These are phyloP conservation scores for Macrotrachela quadricornifera DNA, from an alignment of 1,140 invertebrate species.

Conservation along the genomic window DNA sequence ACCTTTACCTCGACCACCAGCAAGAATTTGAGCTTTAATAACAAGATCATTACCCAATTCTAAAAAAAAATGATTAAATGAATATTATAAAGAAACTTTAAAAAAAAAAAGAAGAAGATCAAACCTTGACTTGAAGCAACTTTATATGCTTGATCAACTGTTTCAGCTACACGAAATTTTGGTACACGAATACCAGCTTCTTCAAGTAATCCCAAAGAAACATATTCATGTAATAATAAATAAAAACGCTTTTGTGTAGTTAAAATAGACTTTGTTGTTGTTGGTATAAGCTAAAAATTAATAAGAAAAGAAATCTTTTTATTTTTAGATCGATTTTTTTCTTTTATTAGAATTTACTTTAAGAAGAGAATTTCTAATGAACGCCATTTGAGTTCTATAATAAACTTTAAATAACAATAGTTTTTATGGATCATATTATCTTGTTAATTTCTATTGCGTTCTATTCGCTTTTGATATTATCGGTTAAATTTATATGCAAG, in stretches of 20 bases:
- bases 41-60: slow-evolving; percentile 57
- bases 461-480: too few relatives aligned
- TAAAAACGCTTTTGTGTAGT: slow-evolving; percentile 2
- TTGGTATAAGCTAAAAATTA: too few relatives aligned
- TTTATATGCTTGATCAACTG: slow-evolving; percentile 2
- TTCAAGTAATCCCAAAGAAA: slow-evolving; percentile 7
- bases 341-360: too few relatives aligned
- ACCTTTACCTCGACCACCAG: slow-evolving; percentile 89
- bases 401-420: too few relatives aligned
- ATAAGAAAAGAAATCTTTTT: too few relatives aligned
- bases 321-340: too few relatives aligned
- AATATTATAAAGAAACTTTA: background rate
- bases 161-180: slow-evolving; percentile 8
- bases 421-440: too few relatives aligned
- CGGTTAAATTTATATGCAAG: too few relatives aligned
- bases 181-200: slow-evolving; percentile 7
- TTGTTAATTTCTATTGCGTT: too few relatives aligned
- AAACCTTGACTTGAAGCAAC: background rate
- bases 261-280: too few relatives aligned
- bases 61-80: background rate
- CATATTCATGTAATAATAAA: slow-evolving; percentile 9
- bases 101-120: background rate
- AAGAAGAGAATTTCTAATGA: too few relatives aligned
- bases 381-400: too few relatives aligned
- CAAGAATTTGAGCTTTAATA: slow-evolving; percentile 92